Evolutionary conservation across 2,888 invertebrate genomes (phyloP).

Genomic region (Ophion costatus): DNA sequence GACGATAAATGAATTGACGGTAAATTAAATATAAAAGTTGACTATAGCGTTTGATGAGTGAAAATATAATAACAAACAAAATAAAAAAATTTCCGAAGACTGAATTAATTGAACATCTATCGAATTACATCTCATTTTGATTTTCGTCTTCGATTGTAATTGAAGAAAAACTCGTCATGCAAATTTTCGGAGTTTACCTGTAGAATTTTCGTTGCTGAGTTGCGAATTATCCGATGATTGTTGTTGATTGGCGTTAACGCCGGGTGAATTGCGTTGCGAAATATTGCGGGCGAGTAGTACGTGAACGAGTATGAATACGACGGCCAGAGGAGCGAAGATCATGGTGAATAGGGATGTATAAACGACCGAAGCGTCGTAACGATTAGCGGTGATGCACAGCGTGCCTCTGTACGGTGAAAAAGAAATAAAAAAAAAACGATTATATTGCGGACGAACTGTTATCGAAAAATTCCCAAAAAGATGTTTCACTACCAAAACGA

Average conservation of each 20-base stretch:
- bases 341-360: conserved; percentile 71
- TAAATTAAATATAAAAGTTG: no score
- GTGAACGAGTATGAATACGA: conserved; percentile 72
- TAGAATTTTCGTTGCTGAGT: conserved; percentile 66
- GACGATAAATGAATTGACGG: no score
- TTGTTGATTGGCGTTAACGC: conserved; percentile 59
- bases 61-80: no score
- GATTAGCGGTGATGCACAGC: conserved; percentile 69
- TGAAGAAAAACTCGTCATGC: no score
- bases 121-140: no score
- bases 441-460: background rate
- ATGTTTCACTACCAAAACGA: background rate
- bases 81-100: no score
- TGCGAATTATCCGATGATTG: conserved; percentile 65
- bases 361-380: conserved; percentile 64
- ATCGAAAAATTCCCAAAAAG: background rate
- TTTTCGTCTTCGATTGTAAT: no score
- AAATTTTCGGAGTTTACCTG: conserved; percentile 35
- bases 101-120: no score
- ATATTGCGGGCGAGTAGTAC: conserved; percentile 73
- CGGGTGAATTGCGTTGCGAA: conserved; percentile 68
- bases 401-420: conserved; percentile 63
- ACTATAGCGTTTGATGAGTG: no score
- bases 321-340: conserved; percentile 73
- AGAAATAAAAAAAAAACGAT: background rate